Conservation (phyloP, 2,797 vertebrate species). For the Choloepus didactylus region DNA sequence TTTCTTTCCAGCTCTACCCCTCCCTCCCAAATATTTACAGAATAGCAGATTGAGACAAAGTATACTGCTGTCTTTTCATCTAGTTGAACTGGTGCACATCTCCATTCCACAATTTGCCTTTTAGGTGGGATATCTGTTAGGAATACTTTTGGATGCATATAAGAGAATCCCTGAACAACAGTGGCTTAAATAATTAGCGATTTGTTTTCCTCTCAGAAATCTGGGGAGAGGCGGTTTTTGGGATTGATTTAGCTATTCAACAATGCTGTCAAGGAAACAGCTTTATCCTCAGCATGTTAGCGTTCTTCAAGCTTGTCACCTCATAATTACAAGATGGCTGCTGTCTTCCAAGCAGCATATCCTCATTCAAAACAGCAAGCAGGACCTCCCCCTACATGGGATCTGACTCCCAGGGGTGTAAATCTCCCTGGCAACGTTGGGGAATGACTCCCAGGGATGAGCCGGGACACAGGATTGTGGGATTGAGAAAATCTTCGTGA, state of each 20-base stretch:
- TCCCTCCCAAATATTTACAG: constrained; percentile 69
- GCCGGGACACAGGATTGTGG: too few relatives aligned
- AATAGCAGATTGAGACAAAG: constrained; percentile 77
- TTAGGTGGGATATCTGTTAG: background rate
- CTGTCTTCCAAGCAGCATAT: background rate
- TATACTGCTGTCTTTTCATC: background rate
- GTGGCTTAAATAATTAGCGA: background rate
- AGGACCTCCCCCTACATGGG: too few relatives aligned
- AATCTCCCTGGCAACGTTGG: too few relatives aligned
- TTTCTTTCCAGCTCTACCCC: constrained; percentile 44
- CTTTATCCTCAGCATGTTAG: too few relatives aligned
- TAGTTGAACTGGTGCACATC: background rate
- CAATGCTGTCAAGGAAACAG: background rate
- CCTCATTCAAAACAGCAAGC: background rate
- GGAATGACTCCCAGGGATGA: too few relatives aligned
- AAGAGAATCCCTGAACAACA: constrained; percentile 5
- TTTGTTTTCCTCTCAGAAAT: background rate
- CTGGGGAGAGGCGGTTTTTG: background rate
- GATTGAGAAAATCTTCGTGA: too few relatives aligned
- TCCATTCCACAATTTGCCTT: constrained; percentile 16
- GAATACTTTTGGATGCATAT: constrained; percentile 66
- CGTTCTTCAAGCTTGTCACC: background rate
- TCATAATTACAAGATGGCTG: background rate
- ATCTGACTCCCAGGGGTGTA: too few relatives aligned
- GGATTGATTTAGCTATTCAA: background rate